A percentile compares a stretch with the other conserved stretches of the same genome.
Conservation (phyloP, 2,888 invertebrate species). For the Noctua janthina region DNA sequence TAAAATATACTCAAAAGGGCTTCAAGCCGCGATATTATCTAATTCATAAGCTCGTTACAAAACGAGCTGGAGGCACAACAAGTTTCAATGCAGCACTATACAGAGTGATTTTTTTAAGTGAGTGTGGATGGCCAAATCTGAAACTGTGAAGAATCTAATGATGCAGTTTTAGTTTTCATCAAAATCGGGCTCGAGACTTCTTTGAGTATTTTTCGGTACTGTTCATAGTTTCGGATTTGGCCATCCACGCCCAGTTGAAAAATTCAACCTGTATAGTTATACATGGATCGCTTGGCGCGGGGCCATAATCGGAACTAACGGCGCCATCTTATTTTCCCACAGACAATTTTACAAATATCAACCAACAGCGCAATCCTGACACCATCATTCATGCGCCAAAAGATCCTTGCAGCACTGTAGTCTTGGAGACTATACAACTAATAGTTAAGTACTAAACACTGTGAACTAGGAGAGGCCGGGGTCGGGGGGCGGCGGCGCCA, state of each 20-base stretch:
- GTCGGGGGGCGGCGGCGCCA: slow-evolving; percentile 93
- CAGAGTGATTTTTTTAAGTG: too few relatives aligned
- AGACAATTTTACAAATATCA: neutral
- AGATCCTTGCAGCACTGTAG: neutral
- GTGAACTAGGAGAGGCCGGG: slow-evolving; percentile 76
- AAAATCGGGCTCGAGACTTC: too few relatives aligned
- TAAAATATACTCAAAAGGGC: neutral
- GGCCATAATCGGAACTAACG: neutral
- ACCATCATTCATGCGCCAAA: neutral
- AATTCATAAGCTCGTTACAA: neutral
- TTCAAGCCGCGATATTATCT: neutral
- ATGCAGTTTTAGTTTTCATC: too few relatives aligned
- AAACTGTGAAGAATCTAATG: too few relatives aligned
- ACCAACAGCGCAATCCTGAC: neutral
- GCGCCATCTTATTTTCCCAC: neutral
- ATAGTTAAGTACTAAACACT: slow-evolving; percentile 1
- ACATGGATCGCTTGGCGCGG: neutral
- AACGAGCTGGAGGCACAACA: slow-evolving; percentile 4
- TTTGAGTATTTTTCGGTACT: too few relatives aligned
- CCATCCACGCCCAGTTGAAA: too few relatives aligned
- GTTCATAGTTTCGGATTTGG: too few relatives aligned
- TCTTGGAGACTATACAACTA: slow-evolving; percentile 11
- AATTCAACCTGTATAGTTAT: too few relatives aligned
- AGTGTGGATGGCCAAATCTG: too few relatives aligned
- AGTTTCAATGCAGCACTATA: slow-evolving; percentile 5